These are phyloP conservation scores for Ophion costatus DNA, from an alignment of 2,888 invertebrate species.

Conservation along the genomic window DNA sequence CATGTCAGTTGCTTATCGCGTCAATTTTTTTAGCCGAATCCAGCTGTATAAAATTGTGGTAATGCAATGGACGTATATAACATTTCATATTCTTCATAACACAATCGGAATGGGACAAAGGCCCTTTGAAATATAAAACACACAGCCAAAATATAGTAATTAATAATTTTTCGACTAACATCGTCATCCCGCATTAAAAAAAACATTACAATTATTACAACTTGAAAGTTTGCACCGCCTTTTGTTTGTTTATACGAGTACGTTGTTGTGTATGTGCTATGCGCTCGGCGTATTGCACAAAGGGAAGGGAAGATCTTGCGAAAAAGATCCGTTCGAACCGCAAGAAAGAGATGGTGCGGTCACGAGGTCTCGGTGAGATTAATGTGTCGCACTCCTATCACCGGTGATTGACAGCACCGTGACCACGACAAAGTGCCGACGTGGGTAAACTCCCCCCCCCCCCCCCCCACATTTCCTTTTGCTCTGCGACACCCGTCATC, in stretches of 20 bases:
- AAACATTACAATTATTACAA: no score
- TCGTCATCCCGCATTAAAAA: no score
- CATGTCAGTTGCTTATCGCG: no score
- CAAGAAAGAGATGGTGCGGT: conserved; percentile 75
- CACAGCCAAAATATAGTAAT: no score
- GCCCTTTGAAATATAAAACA: no score
- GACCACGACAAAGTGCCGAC: conserved; percentile 83
- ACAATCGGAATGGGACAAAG: no score
- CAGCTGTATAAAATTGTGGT: no score
- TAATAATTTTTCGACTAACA: no score
- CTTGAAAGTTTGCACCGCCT: not conserved
- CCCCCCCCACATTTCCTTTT: conserved; percentile 30
- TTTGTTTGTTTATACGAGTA: conserved; percentile 32
- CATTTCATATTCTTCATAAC: no score
- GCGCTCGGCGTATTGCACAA: conserved; percentile 59
- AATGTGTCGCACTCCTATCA: conserved; percentile 82
- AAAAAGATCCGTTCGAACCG: conserved; percentile 73
- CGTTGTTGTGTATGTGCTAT: conserved; percentile 25
- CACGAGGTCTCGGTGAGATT: conserved; percentile 77
- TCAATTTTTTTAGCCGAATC: no score
- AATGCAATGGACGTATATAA: no score
- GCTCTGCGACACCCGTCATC: not conserved
- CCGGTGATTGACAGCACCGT: conserved; percentile 82
- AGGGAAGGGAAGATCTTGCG: conserved; percentile 69
- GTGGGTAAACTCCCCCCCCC: conserved; percentile 64